Percentiles rank a stretch among this genome's conserved stretches.
Evolutionary conservation across 2,113 vertebrate genomes (phyloP).

Genomic region (Phylloscopus whistleri): DNA sequence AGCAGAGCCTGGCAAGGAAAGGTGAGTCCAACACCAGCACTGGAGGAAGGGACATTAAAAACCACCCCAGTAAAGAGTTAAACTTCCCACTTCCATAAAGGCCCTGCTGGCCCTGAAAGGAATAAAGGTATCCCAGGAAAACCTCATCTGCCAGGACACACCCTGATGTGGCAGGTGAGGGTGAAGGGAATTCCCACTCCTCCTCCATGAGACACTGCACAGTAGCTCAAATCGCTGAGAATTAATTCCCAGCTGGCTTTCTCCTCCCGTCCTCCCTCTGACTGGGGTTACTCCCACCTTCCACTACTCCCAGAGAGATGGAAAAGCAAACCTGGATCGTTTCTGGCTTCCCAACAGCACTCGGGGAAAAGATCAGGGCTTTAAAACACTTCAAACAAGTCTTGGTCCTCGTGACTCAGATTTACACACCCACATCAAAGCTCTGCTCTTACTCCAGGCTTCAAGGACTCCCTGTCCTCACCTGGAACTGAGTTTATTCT

Average conservation of each 20-base stretch:
- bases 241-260: not conserved
- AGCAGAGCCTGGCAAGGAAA: not conserved
- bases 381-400: not conserved
- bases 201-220: accelerated
- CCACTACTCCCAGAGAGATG: not conserved
- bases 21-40: accelerated
- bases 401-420: not conserved
- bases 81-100: not conserved
- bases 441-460: not conserved
- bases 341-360: not conserved
- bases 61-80: not conserved
- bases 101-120: not conserved
- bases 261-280: not conserved
- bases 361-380: not conserved
- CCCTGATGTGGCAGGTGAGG: not conserved
- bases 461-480: not conserved
- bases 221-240: not conserved
- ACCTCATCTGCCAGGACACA: not conserved
- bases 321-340: not conserved
- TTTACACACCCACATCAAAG: not conserved
- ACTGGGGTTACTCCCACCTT: not conserved
- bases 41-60: not conserved
- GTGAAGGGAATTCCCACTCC: not conserved
- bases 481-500: not conserved
- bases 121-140: not conserved